phyloP scores from a whole-genome alignment of 2,888 invertebrate genomes.

The Oxycera nigricornis region DNA sequence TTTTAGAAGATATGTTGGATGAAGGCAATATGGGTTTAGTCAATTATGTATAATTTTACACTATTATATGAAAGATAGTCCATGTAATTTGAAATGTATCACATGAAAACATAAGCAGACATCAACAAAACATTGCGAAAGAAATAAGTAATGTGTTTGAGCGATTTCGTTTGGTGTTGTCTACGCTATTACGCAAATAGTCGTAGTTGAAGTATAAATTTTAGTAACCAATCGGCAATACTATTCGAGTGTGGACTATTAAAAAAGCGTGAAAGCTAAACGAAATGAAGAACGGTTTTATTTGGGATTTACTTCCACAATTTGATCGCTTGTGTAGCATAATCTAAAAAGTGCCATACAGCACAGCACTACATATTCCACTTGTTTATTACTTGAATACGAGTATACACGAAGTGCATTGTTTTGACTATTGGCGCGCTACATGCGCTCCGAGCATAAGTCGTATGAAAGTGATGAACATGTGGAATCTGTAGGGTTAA shows the following conservation, averaged over 20 bases:
- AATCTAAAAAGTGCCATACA: too few species aligned
- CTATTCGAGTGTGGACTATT: not conserved
- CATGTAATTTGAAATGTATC: conserved; percentile 20
- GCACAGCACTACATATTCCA: too few species aligned
- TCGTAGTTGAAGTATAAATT: not conserved
- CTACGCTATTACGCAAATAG: not conserved
- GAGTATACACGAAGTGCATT: too few species aligned
- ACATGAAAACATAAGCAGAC: conserved; percentile 13
- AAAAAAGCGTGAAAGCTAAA: conserved; percentile 2
- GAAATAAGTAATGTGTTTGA: conserved; percentile 26
- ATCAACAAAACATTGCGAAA: conserved; percentile 20
- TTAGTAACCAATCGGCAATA: conserved; percentile 1
- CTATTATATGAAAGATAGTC: conserved; percentile 18
- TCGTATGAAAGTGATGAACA: too few species aligned
- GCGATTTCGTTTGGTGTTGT: conserved; percentile 25
- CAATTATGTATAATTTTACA: conserved; percentile 38
- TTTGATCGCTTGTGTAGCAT: not conserved
- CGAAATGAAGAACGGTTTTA: conserved; percentile 8
- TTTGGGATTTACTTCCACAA: not conserved
- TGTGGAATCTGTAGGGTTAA: too few species aligned
- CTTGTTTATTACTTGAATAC: too few species aligned
- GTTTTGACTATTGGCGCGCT: too few species aligned
- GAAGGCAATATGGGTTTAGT: conserved; percentile 40
- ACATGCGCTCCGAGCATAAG: too few species aligned
- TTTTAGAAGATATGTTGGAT: conserved; percentile 9